phyloP scores from a whole-genome alignment of 2,797 vertebrate species.

The Botia almorhae region DNA sequence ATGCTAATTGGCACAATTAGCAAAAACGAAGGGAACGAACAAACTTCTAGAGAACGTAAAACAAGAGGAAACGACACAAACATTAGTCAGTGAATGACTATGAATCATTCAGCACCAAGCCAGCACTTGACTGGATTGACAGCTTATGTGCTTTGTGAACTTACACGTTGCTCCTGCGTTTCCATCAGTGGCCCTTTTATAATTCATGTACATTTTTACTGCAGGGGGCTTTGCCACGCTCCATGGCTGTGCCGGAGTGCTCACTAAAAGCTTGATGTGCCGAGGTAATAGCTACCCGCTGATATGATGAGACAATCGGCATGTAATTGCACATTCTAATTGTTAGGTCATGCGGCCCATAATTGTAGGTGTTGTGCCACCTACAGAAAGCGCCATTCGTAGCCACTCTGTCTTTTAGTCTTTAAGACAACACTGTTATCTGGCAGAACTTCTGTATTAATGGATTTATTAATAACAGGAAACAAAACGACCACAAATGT shows the following conservation, averaged over 20 bases:
- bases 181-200: slow-evolving; percentile 38
- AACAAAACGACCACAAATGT: background rate
- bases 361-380: slow-evolving; percentile 65
- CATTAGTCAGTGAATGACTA: background rate
- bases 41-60: slow-evolving; percentile 19
- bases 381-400: slow-evolving; percentile 65
- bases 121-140: slow-evolving; percentile 24
- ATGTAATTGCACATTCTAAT: slow-evolving; percentile 72
- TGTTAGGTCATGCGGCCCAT: slow-evolving; percentile 66
- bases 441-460: background rate
- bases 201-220: slow-evolving; percentile 39
- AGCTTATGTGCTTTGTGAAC: slow-evolving; percentile 26
- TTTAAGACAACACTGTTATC: background rate
- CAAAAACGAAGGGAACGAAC: slow-evolving; percentile 22
- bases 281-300: slow-evolving; percentile 41
- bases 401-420: slow-evolving; percentile 54
- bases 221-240: background rate
- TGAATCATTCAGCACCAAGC: slow-evolving; percentile 30
- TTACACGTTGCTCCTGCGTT: slow-evolving; percentile 33
- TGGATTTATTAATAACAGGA: background rate
- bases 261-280: slow-evolving; percentile 62
- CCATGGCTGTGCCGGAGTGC: slow-evolving; percentile 2
- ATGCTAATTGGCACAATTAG: slow-evolving; percentile 48
- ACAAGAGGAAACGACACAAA: background rate
- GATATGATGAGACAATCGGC: slow-evolving; percentile 67